Evolutionary conservation across 37 sponge, comb jelly and placozoan species (phyloP).

Genomic region (Chondrilla cf. caribensis): DNA sequence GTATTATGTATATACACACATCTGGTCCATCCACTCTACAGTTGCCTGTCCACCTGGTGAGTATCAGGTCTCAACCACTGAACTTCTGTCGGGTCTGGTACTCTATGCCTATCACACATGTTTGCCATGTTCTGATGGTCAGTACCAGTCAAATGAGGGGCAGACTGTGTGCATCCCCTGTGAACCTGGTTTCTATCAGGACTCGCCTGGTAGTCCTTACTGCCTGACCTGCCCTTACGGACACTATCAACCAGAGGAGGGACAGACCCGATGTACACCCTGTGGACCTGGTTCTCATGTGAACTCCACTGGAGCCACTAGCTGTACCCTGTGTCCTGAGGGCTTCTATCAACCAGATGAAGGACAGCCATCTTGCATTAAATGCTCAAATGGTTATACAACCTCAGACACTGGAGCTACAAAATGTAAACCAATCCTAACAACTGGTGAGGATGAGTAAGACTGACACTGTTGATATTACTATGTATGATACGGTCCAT

Average conservation of each 20-base stretch:
- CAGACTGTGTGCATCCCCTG: background rate
- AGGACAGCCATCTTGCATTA: too few species aligned
- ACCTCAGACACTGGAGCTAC: too few species aligned
- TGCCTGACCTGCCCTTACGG: background rate
- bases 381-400: too few species aligned
- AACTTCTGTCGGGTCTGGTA: background rate
- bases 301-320: too few species aligned
- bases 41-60: constrained; percentile 17
- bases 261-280: background rate
- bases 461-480: too few species aligned
- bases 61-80: background rate
- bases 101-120: constrained; percentile 17
- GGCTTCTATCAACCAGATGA: too few species aligned
- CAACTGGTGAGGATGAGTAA: too few species aligned
- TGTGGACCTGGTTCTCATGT: background rate
- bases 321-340: too few species aligned
- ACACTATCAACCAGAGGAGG: background rate
- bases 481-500: too few species aligned
- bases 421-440: too few species aligned
- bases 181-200: constrained; percentile 1
- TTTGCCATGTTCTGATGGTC: background rate
- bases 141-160: background rate
- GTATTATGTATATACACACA: too few species aligned
- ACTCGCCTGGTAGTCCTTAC: background rate
- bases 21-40: too few species aligned